A percentile compares a stretch with the other conserved stretches of the same genome.
Conservation (phyloP, 2,888 invertebrate species). For the Girardia tigrina region DNA sequence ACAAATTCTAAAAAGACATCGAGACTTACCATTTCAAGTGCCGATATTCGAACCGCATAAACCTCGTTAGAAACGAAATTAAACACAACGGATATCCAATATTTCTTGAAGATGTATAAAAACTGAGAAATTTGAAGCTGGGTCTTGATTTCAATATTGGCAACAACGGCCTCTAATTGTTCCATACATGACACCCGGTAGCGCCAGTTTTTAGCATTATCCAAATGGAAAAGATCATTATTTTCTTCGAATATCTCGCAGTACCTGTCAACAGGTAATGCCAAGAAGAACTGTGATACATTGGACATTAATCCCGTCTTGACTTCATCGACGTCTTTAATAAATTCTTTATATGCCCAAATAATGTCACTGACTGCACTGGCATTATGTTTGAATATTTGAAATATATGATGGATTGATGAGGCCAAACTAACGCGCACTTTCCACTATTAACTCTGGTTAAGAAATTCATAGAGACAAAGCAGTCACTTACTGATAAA, state of each 20-base stretch:
- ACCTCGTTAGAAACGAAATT: neutral
- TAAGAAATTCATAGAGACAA: neutral
- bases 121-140: neutral
- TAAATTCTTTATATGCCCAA: neutral
- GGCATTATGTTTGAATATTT: neutral
- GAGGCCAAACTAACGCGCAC: neutral
- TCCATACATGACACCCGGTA: neutral
- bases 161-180: neutral
- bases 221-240: neutral
- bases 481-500: neutral
- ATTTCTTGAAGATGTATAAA: neutral
- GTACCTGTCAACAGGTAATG: neutral
- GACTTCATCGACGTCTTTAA: slow-evolving; percentile 23
- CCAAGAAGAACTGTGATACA: neutral
- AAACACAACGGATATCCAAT: neutral
- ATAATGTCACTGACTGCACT: slow-evolving; percentile 4
- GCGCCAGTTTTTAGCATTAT: neutral
- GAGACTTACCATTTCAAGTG: neutral
- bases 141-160: neutral
- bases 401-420: slow-evolving; percentile 3
- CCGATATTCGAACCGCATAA: neutral
- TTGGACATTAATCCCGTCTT: neutral
- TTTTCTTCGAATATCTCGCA: neutral
- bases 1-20: too few relatives aligned
- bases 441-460: slow-evolving; percentile 6